Evolutionary conservation across 2,797 vertebrate genomes (phyloP), one percentile per base, ranked within the genome.

Genomic region (Pristis pectinata): DNA sequence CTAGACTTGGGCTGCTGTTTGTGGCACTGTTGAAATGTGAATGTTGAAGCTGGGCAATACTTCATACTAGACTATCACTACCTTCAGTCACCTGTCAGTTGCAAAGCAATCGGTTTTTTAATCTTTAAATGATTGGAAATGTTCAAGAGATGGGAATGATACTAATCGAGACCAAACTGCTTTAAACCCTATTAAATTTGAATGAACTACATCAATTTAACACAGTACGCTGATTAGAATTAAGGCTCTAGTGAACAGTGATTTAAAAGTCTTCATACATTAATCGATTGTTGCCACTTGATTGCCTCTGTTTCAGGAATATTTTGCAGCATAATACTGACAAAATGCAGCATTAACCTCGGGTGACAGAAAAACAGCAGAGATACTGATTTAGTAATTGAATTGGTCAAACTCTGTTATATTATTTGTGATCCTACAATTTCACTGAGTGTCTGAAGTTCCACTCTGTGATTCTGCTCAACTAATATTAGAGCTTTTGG

Each of bases 171-270:
- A 44, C 41, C 49, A 72, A 93, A 74, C 67, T 74, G 27, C 44
- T 94, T 94, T 94, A 76, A 94, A 94, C 72, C 41, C 49, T 56
- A 76, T 94, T 76, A 94, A 94, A 56, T 17, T 10, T 76, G 70
- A 94, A 94, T 94, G 44, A 93, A 44, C 67, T 94, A 94, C 92
- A 94, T 76, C 41, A 53, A 74, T 94, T 49, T 94, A 53, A 94
- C 70, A 94, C 67, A 94, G 30, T 34, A 56, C 70, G 76, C 44
- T 94, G 92, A 94, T 94, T 94, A 94, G 92, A 76, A 94, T 94
- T 94, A 76, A 56, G 44, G 92, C 92, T 53, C 6, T 53, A 74
- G 34, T 76, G 49, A 94, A 76, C 41, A 94, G 44, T 76, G 49
- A 94, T 74, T 94, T 94, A 13, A 49, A 76, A 94, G 92, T 94